Evolutionary conservation across 2,888 invertebrate genomes (phyloP), one percentile per base, ranked within the genome.

Genomic region (Pharmacophagus antenor): DNA sequence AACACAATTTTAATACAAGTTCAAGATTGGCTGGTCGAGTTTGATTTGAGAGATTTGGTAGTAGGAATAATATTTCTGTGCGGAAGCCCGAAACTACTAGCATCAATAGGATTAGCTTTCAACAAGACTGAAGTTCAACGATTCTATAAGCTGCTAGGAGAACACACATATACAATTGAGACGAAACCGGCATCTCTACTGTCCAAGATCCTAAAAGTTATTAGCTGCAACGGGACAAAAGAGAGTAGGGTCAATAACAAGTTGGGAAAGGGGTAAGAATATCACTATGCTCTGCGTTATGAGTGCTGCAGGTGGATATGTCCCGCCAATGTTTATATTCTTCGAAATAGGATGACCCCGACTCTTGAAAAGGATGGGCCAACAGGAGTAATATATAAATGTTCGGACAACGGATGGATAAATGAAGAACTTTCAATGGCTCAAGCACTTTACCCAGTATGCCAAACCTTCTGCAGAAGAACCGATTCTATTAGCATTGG

Each of bases 281-380:
- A 77, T 85, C 2, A 87, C 85, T 2, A 59, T 84, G n/a, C 49
- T 84, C 52, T 85, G 80, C 71, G 71, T 79, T 17, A 77, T 84
- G 73, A 85, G 72, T 68, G 76, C 64, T 69, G 79, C 48, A 79
- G 85, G 10, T 53, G 61, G 15, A 8, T 85, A 67, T 64, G 70
- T 88, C 25, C 84, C 85, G 6, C 86, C 85, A 2, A 82, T 88
- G 82, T 85, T 87, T 67, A 85, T 51, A 88, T 78, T 60, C 83
- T 83, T 0, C 58, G 83, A 22, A 77, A 85, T 64, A 77, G 80
- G 58, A 70, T 82, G 77, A 77, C 75, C 48, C 76, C 77, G 12
- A 61, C 64, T 1, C 70, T 87, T 10, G 74, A 81, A 63, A 77
- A 76, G 56, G 80, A 78, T 73, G 84, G 84, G 17, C 82, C 81